Conservation (phyloP, 2,797 vertebrate species). For the Parauchenoglanis ngamensis region DNA sequence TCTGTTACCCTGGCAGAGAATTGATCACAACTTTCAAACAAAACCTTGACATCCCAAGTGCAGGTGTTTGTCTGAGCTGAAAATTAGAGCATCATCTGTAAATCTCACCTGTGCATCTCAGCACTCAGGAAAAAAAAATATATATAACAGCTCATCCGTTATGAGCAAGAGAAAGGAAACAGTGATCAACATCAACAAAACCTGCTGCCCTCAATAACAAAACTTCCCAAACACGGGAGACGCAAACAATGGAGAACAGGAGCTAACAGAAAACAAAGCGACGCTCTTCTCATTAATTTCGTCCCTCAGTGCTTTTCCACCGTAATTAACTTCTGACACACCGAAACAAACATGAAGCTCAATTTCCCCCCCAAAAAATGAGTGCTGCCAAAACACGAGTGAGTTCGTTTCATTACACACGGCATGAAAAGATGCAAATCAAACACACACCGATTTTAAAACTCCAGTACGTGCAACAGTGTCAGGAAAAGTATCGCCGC, state of each 20-base stretch:
- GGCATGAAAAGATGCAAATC: neutral
- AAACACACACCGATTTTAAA: neutral
- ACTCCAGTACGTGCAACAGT: neutral
- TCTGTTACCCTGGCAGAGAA: neutral
- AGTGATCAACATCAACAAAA: conserved; percentile 30
- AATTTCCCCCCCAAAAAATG: neutral
- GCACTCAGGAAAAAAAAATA: neutral
- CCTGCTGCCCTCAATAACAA: conserved; percentile 36
- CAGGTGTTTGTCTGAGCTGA: conserved; percentile 61
- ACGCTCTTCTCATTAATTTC: conserved; percentile 2
- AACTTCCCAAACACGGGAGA: neutral
- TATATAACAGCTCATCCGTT: conserved; percentile 27
- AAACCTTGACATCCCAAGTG: conserved; percentile 19
- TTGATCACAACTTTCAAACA: neutral
- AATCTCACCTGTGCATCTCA: conserved; percentile 53
- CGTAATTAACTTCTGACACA: conserved; percentile 40
- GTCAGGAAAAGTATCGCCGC: neutral
- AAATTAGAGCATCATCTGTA: conserved; percentile 61
- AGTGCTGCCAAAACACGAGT: conserved; percentile 1
- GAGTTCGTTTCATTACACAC: neutral
- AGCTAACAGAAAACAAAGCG: conserved; percentile 14
- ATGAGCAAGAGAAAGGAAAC: neutral
- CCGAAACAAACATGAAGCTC: conserved; percentile 20
- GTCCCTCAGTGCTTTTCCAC: conserved; percentile 25
- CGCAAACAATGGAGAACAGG: neutral